phyloP scores from a whole-genome alignment of 2,888 invertebrate genomes.

The Andrena trimmerana region DNA sequence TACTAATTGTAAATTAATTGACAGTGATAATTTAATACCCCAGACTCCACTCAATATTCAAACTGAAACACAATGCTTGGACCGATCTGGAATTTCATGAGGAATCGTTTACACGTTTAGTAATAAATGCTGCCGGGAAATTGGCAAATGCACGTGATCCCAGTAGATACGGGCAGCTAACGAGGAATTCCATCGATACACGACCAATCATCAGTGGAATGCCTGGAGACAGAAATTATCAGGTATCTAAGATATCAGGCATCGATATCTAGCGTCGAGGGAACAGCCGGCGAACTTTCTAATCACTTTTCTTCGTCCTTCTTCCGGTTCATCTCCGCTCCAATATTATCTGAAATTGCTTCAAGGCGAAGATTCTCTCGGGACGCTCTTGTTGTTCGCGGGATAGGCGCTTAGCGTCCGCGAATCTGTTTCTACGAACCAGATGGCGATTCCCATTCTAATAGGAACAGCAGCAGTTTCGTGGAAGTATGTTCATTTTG shows the following conservation, averaged over 20 bases:
- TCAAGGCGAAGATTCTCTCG: constrained; percentile 22
- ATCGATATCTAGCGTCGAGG: constrained; percentile 53
- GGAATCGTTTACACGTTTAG: background rate
- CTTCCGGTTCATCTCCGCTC: constrained; percentile 31
- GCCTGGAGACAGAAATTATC: constrained; percentile 49
- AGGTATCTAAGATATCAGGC: constrained; percentile 27
- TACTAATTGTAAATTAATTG: background rate
- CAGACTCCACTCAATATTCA: background rate
- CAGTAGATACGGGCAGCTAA: constrained; percentile 24
- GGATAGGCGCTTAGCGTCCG: constrained; percentile 32
- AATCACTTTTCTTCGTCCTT: constrained; percentile 57
- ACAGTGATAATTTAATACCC: background rate
- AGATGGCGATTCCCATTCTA: background rate
- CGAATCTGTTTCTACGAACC: constrained; percentile 14
- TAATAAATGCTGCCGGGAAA: constrained; percentile 13
- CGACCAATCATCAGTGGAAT: constrained; percentile 32
- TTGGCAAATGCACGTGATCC: constrained; percentile 11
- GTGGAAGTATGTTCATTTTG: no score
- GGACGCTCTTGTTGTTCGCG: constrained; percentile 17
- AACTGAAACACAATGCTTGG: constrained; percentile 3
- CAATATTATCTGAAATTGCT: constrained; percentile 61
- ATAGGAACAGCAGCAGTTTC: background rate
- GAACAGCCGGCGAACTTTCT: constrained; percentile 55
- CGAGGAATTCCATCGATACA: constrained; percentile 17
- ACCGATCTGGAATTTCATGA: constrained; percentile 5